A percentile compares a stretch with the other conserved stretches of the same genome.
These are phyloP conservation scores for Sardina pilchardus DNA, from an alignment of 2,113 vertebrate genomes.

Conservation along the genomic window DNA sequence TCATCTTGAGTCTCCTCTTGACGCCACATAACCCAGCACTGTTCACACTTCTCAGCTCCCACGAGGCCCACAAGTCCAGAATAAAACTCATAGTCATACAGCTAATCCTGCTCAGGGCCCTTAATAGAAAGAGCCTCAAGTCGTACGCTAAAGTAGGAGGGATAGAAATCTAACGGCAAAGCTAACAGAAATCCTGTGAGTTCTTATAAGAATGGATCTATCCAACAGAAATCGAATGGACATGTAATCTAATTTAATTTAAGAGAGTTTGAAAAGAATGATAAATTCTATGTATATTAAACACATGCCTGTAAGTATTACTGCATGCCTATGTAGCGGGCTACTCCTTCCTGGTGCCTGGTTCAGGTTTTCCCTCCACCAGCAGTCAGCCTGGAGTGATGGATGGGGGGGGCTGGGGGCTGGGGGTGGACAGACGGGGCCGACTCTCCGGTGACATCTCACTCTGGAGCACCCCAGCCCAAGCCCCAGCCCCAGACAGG, in stretches of 20 bases:
- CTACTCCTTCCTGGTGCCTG: not conserved
- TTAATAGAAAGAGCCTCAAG: not conserved
- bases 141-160: not conserved
- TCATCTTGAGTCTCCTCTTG: not conserved
- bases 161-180: not conserved
- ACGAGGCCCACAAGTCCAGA: no score
- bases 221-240: not conserved
- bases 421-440: constrained; percentile 34
- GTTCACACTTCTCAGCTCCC: not conserved
- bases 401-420: constrained; percentile 52
- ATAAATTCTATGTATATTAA: not conserved
- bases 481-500: not conserved
- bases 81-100: not conserved
- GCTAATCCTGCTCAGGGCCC: not conserved
- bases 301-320: not conserved
- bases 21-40: not conserved
- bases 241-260: not conserved
- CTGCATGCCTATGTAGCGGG: not conserved
- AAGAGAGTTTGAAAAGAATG: not conserved
- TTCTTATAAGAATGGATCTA: no score
- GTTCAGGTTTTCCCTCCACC: not conserved
- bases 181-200: not conserved
- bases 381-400: constrained; percentile 58
- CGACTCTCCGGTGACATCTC: constrained; percentile 63
- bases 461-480: constrained; percentile 40